Base-by-base conservation (phyloP, 2,113 vertebrate genomes). In the Carettochelys insculpta region DNA sequence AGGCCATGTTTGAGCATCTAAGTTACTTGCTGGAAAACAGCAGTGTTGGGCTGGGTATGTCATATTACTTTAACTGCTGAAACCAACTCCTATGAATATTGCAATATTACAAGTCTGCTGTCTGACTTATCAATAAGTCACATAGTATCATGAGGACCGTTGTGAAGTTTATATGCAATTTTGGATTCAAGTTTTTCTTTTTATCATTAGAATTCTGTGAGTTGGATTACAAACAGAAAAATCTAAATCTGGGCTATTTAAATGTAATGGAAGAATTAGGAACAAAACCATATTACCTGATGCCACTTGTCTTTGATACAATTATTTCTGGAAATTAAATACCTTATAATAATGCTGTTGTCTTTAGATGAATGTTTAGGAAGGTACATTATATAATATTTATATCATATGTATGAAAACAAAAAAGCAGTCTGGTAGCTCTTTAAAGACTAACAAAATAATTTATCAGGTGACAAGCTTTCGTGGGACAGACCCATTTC, bases 1-100 rank as follows among this genome's bases (percentile, higher is more conserved):
- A 99, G 94, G 99, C 99, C 82, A 99, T 99, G 99, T 99, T 99
- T 93, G 99, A 99, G 94, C 99, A 99, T 92, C 98, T 99, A 16
- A 99, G 99, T 88, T 99, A 99, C 97, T 97, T 99, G 80, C 97
- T 99, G 96, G 99, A 99, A 96, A 99, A 99, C 82, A 99, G 99
- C 97, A 99, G 99, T 0, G 98, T 99, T 88, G 99, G 99, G 25
- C 96, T 99, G 43, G 99, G 99, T 99, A 98, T 0, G 98, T 97
- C 77, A 4, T 3, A 2, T 78, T 52, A 11, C 85, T 91, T 25
- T 76, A 90, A 45, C n/a, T 85, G 25, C 58, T 88, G 22, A 83
- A 81, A 91, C 29, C 77, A 93, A 86, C 61, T 51, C 75, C 51
- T 6, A 75, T 77, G 43, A 89, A n/a, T 45, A 38, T 52, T 83